Conservation (phyloP, 2,888 invertebrate genomes). For the Alsophila aescularia region DNA sequence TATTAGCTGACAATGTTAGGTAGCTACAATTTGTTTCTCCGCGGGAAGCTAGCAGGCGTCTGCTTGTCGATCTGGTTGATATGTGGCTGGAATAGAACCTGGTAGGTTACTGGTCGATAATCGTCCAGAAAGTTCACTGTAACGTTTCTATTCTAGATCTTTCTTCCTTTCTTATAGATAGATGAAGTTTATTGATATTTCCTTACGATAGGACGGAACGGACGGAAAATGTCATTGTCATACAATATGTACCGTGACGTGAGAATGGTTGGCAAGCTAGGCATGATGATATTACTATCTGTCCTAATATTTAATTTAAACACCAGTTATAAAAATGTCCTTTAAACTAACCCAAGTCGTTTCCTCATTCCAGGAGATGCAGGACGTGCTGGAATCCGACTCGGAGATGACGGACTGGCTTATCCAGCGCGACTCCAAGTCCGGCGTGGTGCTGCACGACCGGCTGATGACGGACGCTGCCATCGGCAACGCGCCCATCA, state of each 20-base stretch:
- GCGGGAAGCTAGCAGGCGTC: constrained; percentile 35
- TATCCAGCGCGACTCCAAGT: constrained; percentile 87
- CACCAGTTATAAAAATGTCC: too few species aligned
- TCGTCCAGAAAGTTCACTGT: constrained; percentile 7
- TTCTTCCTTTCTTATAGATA: too few species aligned
- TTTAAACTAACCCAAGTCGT: background rate
- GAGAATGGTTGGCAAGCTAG: too few species aligned
- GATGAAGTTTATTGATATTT: too few species aligned
- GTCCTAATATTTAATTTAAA: too few species aligned
- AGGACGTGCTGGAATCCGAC: constrained; percentile 87
- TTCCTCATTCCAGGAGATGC: constrained; percentile 83
- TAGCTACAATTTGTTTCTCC: constrained; percentile 34
- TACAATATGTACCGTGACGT: too few species aligned
- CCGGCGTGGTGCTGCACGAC: constrained; percentile 93
- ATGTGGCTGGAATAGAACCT: constrained; percentile 12
- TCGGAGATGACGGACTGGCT: constrained; percentile 88
- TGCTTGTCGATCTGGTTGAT: constrained; percentile 19
- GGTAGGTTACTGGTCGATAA: constrained; percentile 18
- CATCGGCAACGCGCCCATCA: constrained; percentile 91
- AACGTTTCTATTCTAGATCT: constrained; percentile 11
- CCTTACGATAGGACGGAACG: too few species aligned
- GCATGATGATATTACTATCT: too few species aligned
- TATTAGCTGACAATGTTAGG: too few species aligned
- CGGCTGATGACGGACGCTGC: constrained; percentile 95
- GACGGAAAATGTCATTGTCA: too few species aligned